Conservation (phyloP, 2,113 vertebrate species). For the Peromyscus polionotus region DNA sequence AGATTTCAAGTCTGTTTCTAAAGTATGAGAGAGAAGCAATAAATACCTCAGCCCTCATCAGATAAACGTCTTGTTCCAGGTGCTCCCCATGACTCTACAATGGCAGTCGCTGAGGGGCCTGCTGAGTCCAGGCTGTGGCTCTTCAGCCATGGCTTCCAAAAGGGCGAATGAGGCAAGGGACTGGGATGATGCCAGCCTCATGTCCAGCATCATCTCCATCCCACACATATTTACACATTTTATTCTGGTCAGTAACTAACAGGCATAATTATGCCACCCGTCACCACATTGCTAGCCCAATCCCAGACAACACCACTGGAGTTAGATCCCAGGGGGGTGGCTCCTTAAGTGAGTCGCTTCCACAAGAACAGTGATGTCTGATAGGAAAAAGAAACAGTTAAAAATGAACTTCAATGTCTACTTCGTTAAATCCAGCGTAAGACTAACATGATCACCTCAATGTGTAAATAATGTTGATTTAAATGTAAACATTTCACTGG, state of each 20-base stretch:
- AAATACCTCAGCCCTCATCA: neutral
- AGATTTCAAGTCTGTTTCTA: neutral
- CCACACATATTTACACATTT: neutral
- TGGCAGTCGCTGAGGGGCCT: neutral
- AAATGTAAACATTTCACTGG: neutral
- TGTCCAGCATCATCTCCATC: neutral
- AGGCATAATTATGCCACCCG: neutral
- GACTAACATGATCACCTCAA: neutral
- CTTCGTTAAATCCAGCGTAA: neutral
- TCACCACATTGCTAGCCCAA: neutral
- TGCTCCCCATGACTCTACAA: neutral
- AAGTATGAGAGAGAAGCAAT: neutral
- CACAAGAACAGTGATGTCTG: neutral
- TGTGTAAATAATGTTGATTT: neutral
- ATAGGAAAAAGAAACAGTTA: neutral
- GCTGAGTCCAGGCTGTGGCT: neutral
- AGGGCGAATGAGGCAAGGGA: neutral
- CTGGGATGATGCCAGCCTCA: neutral
- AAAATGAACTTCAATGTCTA: constrained; percentile 11
- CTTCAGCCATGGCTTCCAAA: neutral
- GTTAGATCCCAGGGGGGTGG: neutral
- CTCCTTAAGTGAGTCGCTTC: neutral
- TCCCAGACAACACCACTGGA: neutral
- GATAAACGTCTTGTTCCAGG: neutral
- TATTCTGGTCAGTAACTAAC: neutral